Evolutionary conservation across 2,888 invertebrate genomes (phyloP).

Genomic region (Julus scandinavius): DNA sequence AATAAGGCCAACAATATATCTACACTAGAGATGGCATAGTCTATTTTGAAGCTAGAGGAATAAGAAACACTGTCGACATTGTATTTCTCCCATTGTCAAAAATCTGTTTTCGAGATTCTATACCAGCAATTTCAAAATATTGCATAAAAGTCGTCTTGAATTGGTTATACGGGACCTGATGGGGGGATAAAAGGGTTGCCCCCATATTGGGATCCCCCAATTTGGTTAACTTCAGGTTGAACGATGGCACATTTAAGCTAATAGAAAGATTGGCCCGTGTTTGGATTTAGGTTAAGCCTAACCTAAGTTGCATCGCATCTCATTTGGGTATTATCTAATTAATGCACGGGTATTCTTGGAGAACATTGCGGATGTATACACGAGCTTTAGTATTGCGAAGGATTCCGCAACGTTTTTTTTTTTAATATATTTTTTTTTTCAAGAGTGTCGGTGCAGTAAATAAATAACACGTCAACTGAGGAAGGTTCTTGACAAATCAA

Average conservation of each 20-base stretch:
- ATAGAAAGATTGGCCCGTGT: neutral
- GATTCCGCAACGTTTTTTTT: neutral
- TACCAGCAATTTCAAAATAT: slow-evolving; percentile 9
- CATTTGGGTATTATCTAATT: neutral
- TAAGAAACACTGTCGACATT: neutral
- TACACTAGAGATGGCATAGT: neutral
- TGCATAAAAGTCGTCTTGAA: neutral
- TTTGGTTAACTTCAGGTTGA: neutral
- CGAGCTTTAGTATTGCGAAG: neutral
- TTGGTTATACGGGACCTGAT: neutral
- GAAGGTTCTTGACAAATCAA: slow-evolving; percentile 16
- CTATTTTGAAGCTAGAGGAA: neutral
- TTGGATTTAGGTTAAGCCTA: neutral
- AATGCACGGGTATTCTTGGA: neutral
- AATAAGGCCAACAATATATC: slow-evolving; percentile 31
- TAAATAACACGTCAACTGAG: neutral
- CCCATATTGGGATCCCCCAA: too few species aligned
- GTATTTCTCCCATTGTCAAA: neutral
- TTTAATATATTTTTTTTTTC: neutral
- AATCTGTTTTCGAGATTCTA: neutral
- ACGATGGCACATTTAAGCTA: slow-evolving; percentile 1
- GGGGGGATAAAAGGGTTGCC: neutral
- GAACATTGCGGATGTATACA: neutral
- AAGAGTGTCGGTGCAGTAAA: neutral
- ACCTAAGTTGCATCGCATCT: neutral